Conservation (phyloP, 2,888 invertebrate species). For the Arge pagana region DNA sequence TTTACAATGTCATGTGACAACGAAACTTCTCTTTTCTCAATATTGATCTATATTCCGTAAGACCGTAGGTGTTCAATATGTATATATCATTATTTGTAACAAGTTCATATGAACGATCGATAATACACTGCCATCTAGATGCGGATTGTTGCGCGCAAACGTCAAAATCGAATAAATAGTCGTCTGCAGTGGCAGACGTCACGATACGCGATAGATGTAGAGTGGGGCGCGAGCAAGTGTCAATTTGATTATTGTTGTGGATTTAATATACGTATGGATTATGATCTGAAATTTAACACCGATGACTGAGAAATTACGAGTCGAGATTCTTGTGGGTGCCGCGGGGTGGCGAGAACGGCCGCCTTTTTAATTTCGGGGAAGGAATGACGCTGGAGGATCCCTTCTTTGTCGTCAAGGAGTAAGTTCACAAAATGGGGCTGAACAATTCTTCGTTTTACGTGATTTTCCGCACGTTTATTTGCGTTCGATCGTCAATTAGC, state of each 20-base stretch:
- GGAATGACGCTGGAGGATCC: slow-evolving; percentile 99
- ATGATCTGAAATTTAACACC: slow-evolving; percentile 36
- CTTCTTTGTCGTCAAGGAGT: slow-evolving; percentile 98
- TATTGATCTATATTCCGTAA: too few species aligned
- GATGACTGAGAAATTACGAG: slow-evolving; percentile 40
- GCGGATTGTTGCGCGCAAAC: slow-evolving; percentile 47
- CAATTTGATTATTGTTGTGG: slow-evolving; percentile 33
- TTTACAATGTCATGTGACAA: too few species aligned
- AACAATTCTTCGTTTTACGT: neutral
- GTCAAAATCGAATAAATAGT: slow-evolving; percentile 51
- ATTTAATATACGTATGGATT: slow-evolving; percentile 8
- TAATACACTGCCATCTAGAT: slow-evolving; percentile 34
- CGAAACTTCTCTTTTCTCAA: too few species aligned
- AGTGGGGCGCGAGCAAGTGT: slow-evolving; percentile 34
- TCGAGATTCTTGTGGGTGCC: slow-evolving; percentile 45
- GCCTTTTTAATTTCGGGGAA: slow-evolving; percentile 60
- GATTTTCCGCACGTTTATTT: neutral
- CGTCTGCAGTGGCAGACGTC: slow-evolving; percentile 45
- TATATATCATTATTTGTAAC: too few species aligned
- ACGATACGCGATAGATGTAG: slow-evolving; percentile 33
- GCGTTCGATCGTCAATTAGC: too few species aligned
- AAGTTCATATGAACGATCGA: slow-evolving; percentile 17
- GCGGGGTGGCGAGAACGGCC: slow-evolving; percentile 51
- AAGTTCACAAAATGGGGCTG: slow-evolving; percentile 61
- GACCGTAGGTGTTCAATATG: too few species aligned